Evolutionary conservation across 1,140 invertebrate genomes (phyloP).

Genomic region (Antheraea mylitta): DNA sequence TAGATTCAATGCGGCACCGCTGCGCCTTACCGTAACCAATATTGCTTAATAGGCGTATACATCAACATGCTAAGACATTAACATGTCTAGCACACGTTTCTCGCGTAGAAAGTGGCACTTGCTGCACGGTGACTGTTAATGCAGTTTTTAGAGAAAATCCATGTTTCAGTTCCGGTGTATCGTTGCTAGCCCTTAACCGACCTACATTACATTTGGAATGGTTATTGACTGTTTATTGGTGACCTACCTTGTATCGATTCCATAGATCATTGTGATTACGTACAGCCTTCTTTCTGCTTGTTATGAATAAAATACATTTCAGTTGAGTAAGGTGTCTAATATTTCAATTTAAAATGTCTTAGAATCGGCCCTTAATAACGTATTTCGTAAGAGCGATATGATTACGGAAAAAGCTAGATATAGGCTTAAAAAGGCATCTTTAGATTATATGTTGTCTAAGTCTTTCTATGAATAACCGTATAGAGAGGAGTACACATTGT

Average conservation of each 20-base stretch:
- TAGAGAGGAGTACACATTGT: too few relatives aligned
- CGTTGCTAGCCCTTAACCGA: slow-evolving; percentile 11
- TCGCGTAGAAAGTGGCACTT: slow-evolving; percentile 47
- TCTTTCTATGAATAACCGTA: too few relatives aligned
- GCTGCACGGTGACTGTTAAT: slow-evolving; percentile 48
- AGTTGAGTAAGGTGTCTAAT: too few relatives aligned
- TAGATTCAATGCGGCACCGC: slow-evolving; percentile 4
- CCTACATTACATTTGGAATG: slow-evolving; percentile 2
- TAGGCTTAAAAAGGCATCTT: too few relatives aligned
- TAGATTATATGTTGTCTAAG: too few relatives aligned
- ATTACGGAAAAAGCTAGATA: too few relatives aligned
- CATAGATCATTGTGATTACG: not conserved
- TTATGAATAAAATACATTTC: not conserved
- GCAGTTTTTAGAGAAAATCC: slow-evolving; percentile 50
- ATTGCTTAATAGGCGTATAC: slow-evolving; percentile 43
- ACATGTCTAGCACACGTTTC: slow-evolving; percentile 35
- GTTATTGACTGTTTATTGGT: not conserved
- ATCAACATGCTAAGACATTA: slow-evolving; percentile 36
- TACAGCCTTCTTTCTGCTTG: not conserved
- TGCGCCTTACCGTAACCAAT: slow-evolving; percentile 19
- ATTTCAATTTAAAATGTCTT: too few relatives aligned
- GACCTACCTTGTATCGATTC: not conserved
- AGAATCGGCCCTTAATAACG: too few relatives aligned
- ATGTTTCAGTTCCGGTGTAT: slow-evolving; percentile 34
- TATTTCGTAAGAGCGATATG: too few relatives aligned